These are phyloP conservation scores for Caerostris extrusa DNA, from an alignment of 1,140 invertebrate species.

Conservation along the genomic window DNA sequence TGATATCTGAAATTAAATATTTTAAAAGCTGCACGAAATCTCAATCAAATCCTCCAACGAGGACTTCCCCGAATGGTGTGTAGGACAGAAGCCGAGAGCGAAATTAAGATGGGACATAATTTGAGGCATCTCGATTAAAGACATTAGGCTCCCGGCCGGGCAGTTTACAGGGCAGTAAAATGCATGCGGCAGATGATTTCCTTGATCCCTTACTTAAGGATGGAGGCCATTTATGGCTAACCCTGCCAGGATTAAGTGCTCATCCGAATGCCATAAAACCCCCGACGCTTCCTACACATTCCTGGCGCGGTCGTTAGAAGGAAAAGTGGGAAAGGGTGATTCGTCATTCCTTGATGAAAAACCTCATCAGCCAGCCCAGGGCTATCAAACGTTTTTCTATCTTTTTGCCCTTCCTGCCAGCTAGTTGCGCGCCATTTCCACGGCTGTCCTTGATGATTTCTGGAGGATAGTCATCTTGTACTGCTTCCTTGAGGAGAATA, in stretches of 20 bases:
- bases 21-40: not conserved
- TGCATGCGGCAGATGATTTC: constrained; percentile 72
- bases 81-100: not conserved
- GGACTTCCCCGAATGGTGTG: not conserved
- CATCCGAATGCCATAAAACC: constrained; percentile 74
- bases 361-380: constrained; percentile 61
- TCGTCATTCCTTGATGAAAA: constrained; percentile 74
- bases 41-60: not conserved
- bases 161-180: constrained; percentile 76
- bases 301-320: constrained; percentile 65
- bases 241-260: constrained; percentile 75
- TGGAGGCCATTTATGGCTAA: constrained; percentile 73
- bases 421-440: not conserved
- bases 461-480: not conserved
- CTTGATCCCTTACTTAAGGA: constrained; percentile 68
- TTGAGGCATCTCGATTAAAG: constrained; percentile 71
- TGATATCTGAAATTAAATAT: not conserved
- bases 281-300: constrained; percentile 49
- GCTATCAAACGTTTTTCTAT: constrained; percentile 47
- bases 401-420: not conserved
- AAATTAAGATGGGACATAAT: constrained; percentile 70
- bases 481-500: not conserved
- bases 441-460: constrained; percentile 9
- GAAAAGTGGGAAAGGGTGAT: constrained; percentile 63
- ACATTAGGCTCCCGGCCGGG: constrained; percentile 69